Evolutionary conservation across 2,113 vertebrate species (phyloP), one percentile per base, ranked within the genome.

Genomic region (Rhynchomys soricoides): DNA sequence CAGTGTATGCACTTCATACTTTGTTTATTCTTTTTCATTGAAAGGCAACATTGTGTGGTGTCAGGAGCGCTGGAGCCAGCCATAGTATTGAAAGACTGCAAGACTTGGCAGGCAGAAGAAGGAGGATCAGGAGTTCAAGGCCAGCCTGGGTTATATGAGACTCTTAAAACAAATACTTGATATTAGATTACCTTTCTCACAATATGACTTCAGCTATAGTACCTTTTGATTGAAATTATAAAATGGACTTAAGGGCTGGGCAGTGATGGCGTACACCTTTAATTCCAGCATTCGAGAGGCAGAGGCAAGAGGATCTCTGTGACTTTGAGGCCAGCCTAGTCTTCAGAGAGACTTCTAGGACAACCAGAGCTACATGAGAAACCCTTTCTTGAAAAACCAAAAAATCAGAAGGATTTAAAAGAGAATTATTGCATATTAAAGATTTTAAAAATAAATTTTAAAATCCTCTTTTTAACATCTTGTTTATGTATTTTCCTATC

Each of bases 21-120:
- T 82, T 92, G 71, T 50, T 90, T 55, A 34, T 81, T 52, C 77
- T 85, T 95, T n/a, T 97, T 70, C 86, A 82, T n/a, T 48, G 87
- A 91, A 86, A 94, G 59, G 78, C 37, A 90, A 40, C 66, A 34
- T 88, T 86, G 45, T 87, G 1, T 52, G 26, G 66, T 90, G 59
- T 89, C 40, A 95, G 62, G 90, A 93, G 79, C n/a, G 4, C 11
- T 43, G 71, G 43, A 37, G 40, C 29, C 5, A 64, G 57, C 24
- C 59, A 85, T 40, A 64, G 81, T 85, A 64, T 24, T 64, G 82
- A 43, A 64, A 85, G 16, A 45, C 31, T 45, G 24, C 26, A 85
- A 64, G 16, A 29, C 3, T 10, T 45, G 40, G 59, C 57, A 85
- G 62, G 43, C 19, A 48, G 82, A 66, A 22, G 43, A 3, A 78